phyloP scores from a whole-genome alignment of 2,888 invertebrate species.

The Andrena bucephala region DNA sequence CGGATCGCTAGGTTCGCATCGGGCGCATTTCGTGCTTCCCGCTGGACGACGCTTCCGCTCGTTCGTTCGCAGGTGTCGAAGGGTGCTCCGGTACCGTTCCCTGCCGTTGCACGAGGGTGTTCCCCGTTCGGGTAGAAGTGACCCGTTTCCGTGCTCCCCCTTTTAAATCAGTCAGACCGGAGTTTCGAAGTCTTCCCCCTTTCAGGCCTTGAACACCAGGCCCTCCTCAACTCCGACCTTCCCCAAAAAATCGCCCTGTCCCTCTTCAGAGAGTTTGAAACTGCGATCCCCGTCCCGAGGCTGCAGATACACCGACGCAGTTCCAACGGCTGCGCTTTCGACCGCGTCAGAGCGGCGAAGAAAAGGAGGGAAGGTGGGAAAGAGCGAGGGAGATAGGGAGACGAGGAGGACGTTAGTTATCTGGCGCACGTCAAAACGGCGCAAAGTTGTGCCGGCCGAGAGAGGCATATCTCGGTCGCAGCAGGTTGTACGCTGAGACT shows the following conservation, averaged over 20 bases:
- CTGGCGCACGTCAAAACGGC: conserved; percentile 80
- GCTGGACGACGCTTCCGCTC: background rate
- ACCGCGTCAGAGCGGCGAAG: conserved; percentile 19
- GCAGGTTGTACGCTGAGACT: conserved; percentile 77
- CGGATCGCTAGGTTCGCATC: background rate
- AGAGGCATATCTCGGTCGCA: conserved; percentile 75
- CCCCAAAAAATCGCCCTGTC: background rate
- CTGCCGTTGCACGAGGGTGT: too few relatives aligned
- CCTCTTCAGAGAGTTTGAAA: conserved; percentile 7
- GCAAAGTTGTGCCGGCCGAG: conserved; percentile 78
- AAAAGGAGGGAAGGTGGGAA: conserved; percentile 36
- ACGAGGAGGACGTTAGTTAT: conserved; percentile 71
- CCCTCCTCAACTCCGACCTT: too few relatives aligned
- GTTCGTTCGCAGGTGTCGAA: background rate
- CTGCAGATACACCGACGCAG: conserved; percentile 11
- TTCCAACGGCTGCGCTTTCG: conserved; percentile 28
- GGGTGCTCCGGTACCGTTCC: background rate
- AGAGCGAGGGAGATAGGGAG: conserved; percentile 53
- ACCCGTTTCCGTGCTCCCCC: too few relatives aligned
- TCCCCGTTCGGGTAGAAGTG: too few relatives aligned
- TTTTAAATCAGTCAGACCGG: too few relatives aligned
- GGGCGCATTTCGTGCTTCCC: background rate
- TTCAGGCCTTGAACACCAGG: too few relatives aligned
- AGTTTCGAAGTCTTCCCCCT: too few relatives aligned
- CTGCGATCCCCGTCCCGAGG: conserved; percentile 4